A percentile compares a stretch with the other conserved stretches of the same genome.
These are phyloP conservation scores for Aptenodytes forsteri DNA, from an alignment of 2,113 vertebrate species.

Conservation along the genomic window DNA sequence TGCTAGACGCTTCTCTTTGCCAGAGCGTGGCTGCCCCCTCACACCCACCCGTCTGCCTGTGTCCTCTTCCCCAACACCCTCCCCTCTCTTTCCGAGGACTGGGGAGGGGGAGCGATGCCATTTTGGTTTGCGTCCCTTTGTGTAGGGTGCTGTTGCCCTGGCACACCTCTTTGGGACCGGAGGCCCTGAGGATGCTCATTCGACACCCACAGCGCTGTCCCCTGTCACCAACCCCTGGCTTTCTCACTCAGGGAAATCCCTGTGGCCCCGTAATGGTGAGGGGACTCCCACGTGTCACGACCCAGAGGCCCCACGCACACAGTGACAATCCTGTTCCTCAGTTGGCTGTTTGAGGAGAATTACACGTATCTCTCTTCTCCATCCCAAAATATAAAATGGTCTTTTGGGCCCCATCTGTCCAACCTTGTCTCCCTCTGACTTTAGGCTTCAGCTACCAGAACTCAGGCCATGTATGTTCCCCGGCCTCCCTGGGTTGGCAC, in stretches of 20 bases:
- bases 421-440: background rate
- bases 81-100: background rate
- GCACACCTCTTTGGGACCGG: fast-evolving
- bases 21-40: background rate
- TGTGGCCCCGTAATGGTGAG: fast-evolving
- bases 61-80: background rate
- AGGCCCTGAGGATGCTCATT: background rate
- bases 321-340: background rate
- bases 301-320: fast-evolving
- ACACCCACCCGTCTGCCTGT: background rate
- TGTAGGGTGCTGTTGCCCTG: background rate
- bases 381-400: background rate
- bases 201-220: background rate
- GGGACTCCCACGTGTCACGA: background rate
- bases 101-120: background rate
- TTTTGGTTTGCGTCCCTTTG: background rate
- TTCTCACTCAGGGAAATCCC: background rate
- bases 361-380: fast-evolving
- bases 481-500: background rate
- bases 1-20: background rate
- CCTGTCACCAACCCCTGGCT: background rate
- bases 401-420: background rate
- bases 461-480: fast-evolving
- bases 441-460: background rate
- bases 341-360: background rate